Conservation (phyloP, 2,113 vertebrate genomes). For the Anser brachyrhynchus region DNA sequence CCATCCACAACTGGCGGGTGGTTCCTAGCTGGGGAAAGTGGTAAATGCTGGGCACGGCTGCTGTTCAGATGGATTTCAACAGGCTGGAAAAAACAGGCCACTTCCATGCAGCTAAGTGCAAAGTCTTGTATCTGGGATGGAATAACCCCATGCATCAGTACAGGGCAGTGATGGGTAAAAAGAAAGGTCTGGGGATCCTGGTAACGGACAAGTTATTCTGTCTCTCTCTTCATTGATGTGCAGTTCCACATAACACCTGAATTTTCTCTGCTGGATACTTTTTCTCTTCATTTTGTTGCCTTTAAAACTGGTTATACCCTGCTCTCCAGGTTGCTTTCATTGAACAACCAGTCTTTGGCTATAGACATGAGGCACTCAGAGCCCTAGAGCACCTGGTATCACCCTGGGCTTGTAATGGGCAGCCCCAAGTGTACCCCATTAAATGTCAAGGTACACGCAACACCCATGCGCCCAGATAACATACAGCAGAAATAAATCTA, state of each 20-base stretch:
- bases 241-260: neutral
- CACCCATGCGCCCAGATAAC: neutral
- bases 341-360: neutral
- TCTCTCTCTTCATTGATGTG: neutral
- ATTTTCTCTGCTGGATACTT: neutral
- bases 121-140: neutral
- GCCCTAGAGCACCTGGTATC: neutral
- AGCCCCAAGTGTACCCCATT: neutral
- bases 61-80: neutral
- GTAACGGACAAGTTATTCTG: rapidly evolving
- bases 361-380: rapidly evolving
- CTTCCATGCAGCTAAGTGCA: rapidly evolving
- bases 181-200: neutral
- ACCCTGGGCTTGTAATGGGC: neutral
- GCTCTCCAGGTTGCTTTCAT: neutral
- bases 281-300: neutral
- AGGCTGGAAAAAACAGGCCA: neutral
- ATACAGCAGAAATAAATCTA: neutral
- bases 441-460: neutral
- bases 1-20: rapidly evolving
- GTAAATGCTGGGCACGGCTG: rapidly evolving
- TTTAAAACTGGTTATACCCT: neutral
- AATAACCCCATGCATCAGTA: rapidly evolving
- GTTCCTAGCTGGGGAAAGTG: rapidly evolving
- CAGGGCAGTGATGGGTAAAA: neutral